phyloP scores from a whole-genome alignment of 2,113 vertebrate genomes.

The Canis aureus region DNA sequence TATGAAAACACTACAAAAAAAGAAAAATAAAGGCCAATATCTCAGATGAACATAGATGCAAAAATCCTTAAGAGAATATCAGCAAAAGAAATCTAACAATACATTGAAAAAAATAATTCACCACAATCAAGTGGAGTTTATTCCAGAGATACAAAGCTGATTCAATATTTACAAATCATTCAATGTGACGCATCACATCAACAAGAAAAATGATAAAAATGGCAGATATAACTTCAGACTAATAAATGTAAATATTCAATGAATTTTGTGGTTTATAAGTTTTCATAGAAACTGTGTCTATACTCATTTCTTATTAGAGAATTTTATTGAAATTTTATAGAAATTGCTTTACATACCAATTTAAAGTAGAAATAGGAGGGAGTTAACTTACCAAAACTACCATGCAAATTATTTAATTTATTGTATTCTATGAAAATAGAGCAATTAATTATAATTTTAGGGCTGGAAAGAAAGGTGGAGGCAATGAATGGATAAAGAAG shows the following conservation, averaged over 20 bases:
- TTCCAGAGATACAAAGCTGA: too few species aligned
- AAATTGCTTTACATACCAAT: not conserved
- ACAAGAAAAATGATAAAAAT: not conserved
- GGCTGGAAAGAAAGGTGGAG: not conserved
- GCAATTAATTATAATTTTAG: not conserved
- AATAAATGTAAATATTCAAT: not conserved
- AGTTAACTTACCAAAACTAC: not conserved
- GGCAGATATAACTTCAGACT: not conserved
- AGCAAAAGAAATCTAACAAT: too few species aligned
- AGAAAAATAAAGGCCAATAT: not conserved
- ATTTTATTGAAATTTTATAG: not conserved
- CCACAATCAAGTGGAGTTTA: too few species aligned
- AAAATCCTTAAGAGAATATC: too few species aligned
- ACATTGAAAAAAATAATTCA: too few species aligned
- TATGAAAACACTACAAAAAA: not conserved
- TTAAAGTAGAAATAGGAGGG: not conserved
- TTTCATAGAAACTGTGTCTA: not conserved
- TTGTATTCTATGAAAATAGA: not conserved
- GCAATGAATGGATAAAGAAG: too few species aligned
- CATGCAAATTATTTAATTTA: not conserved
- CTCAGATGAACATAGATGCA: too few species aligned
- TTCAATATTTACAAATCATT: not conserved
- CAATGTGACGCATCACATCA: not conserved
- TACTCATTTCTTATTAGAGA: not conserved
- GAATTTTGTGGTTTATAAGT: not conserved